Base-by-base conservation (phyloP, 2,888 invertebrate species). In the Brenthis hecate region DNA sequence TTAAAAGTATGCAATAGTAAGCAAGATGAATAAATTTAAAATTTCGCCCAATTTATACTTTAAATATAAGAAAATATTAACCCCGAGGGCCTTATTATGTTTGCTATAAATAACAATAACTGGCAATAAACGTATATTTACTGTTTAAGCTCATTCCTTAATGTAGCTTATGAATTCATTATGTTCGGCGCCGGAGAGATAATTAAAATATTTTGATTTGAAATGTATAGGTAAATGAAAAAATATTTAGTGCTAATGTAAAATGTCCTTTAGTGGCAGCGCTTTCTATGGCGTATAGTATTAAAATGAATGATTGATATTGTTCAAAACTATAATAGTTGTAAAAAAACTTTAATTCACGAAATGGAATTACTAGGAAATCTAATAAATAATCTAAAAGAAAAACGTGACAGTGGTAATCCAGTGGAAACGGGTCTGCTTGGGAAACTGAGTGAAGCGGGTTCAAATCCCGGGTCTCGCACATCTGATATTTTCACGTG, bases 91-190 rank as follows among this genome's bases (percentile, higher is more conserved):
- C 66, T 73, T 72, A 74, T 74, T 75, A 70, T 64, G 65, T 72
- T 74, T 71, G 66, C 68, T 53, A 75, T 76, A 73, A 75, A 75
- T 74, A 69, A 74, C 68, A 73, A 73, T 72, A 73, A 75, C 68
- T 64, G 61, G 65, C 54, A 43, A 63, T 70, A 68, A 74, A 72
- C 69, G 69, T 73, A 66, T 63, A 66, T 68, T 66, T 68, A 70
- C 60, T 71, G 66, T 51, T 64, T 64, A 68, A 66, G 64, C 68
- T 70, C 65, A 67, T 69, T 72, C 60, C 71, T 63, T 67, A 66
- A 72, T 62, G 65, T 65, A 55, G 54, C 57, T 72, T 65, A 70
- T 65, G 67, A 64, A 65, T 70, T 65, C 57, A 67, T 62, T 67
- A 62, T 70, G 65, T 66, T 69, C 56, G 57, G 60, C 60, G 48